Percentiles rank a stretch among this genome's conserved stretches.
phyloP scores from a whole-genome alignment of 2,888 invertebrate species.

The Agrilus cyanescens region DNA sequence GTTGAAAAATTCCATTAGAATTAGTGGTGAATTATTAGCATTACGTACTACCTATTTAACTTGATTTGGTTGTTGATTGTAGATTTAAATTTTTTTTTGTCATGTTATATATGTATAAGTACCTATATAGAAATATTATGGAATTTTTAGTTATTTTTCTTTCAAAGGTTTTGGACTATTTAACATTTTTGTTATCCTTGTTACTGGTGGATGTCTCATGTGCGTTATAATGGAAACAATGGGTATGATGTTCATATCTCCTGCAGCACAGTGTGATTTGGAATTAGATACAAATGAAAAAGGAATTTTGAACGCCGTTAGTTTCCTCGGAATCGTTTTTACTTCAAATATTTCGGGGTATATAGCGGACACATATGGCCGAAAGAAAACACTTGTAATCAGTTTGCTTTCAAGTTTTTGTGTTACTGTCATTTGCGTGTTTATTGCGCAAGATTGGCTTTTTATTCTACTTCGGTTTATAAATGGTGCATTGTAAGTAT shows the following conservation, averaged over 20 bases:
- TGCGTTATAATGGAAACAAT: slow-evolving; percentile 57
- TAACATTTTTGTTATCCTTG: slow-evolving; percentile 47
- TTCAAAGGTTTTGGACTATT: slow-evolving; percentile 45
- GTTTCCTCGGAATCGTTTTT: slow-evolving; percentile 50
- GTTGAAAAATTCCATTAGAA: no score
- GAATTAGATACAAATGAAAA: slow-evolving; percentile 46
- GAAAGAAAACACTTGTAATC: slow-evolving; percentile 37
- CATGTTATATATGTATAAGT: no score
- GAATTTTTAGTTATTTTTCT: background rate
- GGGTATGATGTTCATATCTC: slow-evolving; percentile 52
- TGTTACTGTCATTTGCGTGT: slow-evolving; percentile 39
- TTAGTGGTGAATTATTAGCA: no score
- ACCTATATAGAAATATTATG: no score
- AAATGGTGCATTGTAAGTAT: slow-evolving; percentile 41
- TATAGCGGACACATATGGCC: slow-evolving; percentile 43
- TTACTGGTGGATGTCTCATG: slow-evolving; percentile 51
- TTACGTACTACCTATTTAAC: no score
- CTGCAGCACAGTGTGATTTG: slow-evolving; percentile 57
- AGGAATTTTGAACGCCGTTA: slow-evolving; percentile 52
- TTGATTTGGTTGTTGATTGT: no score
- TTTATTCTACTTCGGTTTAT: slow-evolving; percentile 41
- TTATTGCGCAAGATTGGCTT: slow-evolving; percentile 38
- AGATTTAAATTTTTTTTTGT: no score
- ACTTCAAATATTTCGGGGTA: slow-evolving; percentile 49
- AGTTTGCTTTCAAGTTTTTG: slow-evolving; percentile 38